Evolutionary conservation across 2,113 vertebrate genomes (phyloP).

Genomic region (Callospermophilus lateralis): DNA sequence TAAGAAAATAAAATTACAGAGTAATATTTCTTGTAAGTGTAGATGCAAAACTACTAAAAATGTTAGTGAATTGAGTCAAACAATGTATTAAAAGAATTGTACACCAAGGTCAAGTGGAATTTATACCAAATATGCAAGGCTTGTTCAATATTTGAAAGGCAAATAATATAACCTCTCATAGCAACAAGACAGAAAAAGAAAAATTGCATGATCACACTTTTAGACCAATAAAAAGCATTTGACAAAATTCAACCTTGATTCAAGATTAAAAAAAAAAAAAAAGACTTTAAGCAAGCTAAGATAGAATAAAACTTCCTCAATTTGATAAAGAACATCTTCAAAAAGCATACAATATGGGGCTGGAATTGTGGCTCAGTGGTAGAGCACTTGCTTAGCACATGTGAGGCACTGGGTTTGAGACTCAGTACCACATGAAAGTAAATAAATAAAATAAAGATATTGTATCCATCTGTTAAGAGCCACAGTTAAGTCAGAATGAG

Average conservation of each 20-base stretch:
- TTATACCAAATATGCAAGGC: not conserved
- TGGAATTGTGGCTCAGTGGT: too few species aligned
- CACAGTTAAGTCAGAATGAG: too few species aligned
- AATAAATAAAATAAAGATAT: too few species aligned
- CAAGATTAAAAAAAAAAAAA: not conserved
- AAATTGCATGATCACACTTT: not conserved
- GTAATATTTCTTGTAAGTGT: not conserved
- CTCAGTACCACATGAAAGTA: too few species aligned
- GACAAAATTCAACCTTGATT: not conserved
- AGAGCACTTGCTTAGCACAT: too few species aligned
- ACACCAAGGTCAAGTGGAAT: not conserved
- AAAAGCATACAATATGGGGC: not conserved
- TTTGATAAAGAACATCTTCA: not conserved
- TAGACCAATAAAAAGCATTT: not conserved
- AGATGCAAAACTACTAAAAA: constrained; percentile 1
- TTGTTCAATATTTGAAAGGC: not conserved
- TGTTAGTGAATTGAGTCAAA: not conserved
- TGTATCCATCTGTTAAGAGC: too few species aligned
- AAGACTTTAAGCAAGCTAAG: not conserved
- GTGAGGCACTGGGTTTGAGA: too few species aligned
- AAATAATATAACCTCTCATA: not conserved
- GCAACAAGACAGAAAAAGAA: not conserved
- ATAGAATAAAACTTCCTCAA: not conserved
- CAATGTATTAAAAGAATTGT: not conserved
- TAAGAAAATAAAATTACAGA: not conserved